Percentiles rank a stretch among this genome's conserved stretches.
These are phyloP conservation scores for Saturnia pavonia DNA, from an alignment of 2,888 invertebrate genomes.

Conservation along the genomic window DNA sequence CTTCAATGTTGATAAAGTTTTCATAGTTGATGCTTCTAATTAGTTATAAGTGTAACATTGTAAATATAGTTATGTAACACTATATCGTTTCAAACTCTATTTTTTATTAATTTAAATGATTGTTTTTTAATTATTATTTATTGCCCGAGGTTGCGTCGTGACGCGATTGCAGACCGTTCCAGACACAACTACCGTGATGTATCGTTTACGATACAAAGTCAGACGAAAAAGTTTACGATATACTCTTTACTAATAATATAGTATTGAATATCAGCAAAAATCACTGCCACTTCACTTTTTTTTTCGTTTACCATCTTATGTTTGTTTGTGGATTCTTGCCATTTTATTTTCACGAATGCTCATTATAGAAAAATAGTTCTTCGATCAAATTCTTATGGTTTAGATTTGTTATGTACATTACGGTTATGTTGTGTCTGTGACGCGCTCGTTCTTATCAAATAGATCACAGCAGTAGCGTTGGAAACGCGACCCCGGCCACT, in stretches of 20 bases:
- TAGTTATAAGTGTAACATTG: conserved; percentile 73
- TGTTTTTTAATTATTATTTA: conserved; percentile 61
- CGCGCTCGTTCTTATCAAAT: background rate
- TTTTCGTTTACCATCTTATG: background rate
- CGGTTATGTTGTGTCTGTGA: conserved; percentile 5
- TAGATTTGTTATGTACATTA: background rate
- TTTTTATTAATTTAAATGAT: conserved; percentile 73
- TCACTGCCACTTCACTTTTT: background rate
- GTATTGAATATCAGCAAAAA: background rate
- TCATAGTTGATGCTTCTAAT: conserved; percentile 80
- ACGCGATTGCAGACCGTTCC: conserved; percentile 25
- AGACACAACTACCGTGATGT: conserved; percentile 6
- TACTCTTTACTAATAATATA: too few relatives aligned
- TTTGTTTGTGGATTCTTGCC: conserved; percentile 29
- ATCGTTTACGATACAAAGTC: too few relatives aligned
- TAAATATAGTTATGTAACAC: conserved; percentile 73
- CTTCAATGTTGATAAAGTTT: conserved; percentile 79
- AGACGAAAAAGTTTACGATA: background rate
- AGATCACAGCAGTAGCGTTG: background rate
- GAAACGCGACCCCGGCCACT: conserved; percentile 27
- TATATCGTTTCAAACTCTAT: conserved; percentile 71
- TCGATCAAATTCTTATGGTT: background rate
- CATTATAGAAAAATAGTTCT: background rate
- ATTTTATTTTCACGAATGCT: conserved; percentile 29
- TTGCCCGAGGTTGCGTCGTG: conserved; percentile 60